Conservation (phyloP, 2,888 invertebrate species). For the Graphium colonna region DNA sequence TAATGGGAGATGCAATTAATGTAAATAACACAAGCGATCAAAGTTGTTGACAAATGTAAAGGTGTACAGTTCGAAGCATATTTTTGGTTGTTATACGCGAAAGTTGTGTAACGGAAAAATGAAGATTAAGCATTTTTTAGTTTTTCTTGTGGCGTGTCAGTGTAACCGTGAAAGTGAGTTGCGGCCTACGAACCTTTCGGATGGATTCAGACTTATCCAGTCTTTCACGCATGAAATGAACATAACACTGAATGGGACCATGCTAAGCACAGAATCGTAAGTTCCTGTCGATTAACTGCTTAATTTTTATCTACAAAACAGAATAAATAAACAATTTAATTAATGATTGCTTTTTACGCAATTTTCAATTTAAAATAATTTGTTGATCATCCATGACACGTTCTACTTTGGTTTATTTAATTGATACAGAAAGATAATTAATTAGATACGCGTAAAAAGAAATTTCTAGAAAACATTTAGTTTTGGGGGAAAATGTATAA, state of each 20-base stretch:
- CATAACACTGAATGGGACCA: slow-evolving; percentile 19
- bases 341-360: no score
- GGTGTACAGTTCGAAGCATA: background rate
- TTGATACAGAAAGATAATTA: no score
- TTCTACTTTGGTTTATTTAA: no score
- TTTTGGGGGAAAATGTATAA: no score
- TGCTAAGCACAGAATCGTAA: slow-evolving; percentile 9
- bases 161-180: slow-evolving; percentile 7
- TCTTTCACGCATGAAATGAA: background rate
- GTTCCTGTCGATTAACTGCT: background rate
- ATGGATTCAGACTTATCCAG: slow-evolving; percentile 1
- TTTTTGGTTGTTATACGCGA: background rate
- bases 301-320: background rate
- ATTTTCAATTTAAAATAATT: no score
- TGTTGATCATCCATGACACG: no score
- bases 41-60: slow-evolving; percentile 3
- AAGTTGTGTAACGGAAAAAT: slow-evolving; percentile 8
- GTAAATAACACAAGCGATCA: background rate
- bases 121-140: slow-evolving; percentile 7
- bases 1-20: background rate
- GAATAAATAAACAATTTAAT: no score
- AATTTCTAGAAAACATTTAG: no score
- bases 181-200: background rate
- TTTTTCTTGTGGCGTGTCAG: slow-evolving; percentile 3
- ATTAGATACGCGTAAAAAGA: no score